These are phyloP conservation scores for Spinibarbus caldwelli DNA, from an alignment of 2,797 vertebrate species.

Conservation along the genomic window DNA sequence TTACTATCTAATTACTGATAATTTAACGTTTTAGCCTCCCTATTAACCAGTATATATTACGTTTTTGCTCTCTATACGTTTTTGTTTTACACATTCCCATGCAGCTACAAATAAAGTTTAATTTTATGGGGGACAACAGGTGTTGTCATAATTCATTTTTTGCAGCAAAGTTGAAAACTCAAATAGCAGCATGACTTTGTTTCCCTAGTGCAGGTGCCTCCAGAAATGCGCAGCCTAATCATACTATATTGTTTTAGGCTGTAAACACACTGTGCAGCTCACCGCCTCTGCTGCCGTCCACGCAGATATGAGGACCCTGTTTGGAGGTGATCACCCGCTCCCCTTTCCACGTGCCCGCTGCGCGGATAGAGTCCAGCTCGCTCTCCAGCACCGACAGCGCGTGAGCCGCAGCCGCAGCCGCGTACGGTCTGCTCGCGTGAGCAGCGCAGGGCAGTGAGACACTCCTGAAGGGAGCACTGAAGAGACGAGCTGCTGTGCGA, in stretches of 20 bases:
- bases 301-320: slow-evolving; percentile 86
- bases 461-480: too few species aligned
- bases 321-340: slow-evolving; percentile 89
- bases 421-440: too few species aligned
- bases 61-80: too few species aligned
- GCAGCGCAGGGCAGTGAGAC: too few species aligned
- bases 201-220: neutral
- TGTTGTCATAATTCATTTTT: neutral
- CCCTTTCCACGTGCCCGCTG: slow-evolving; percentile 91
- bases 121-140: neutral
- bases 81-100: too few species aligned
- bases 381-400: slow-evolving; percentile 79
- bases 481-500: too few species aligned
- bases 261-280: slow-evolving; percentile 61
- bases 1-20: too few species aligned
- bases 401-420: too few species aligned
- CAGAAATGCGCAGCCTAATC: too few species aligned
- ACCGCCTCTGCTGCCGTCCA: slow-evolving; percentile 84
- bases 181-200: neutral
- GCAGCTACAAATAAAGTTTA: neutral
- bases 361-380: slow-evolving; percentile 86
- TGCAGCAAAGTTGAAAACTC: neutral
- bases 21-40: too few species aligned
- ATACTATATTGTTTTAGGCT: neutral
- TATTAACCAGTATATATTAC: too few species aligned